A percentile compares a stretch with the other conserved stretches of the same genome.
Conservation (phyloP, 30 jellyfish, hydroid and myxozoan species). For the Pseudorhiza aurosa region DNA sequence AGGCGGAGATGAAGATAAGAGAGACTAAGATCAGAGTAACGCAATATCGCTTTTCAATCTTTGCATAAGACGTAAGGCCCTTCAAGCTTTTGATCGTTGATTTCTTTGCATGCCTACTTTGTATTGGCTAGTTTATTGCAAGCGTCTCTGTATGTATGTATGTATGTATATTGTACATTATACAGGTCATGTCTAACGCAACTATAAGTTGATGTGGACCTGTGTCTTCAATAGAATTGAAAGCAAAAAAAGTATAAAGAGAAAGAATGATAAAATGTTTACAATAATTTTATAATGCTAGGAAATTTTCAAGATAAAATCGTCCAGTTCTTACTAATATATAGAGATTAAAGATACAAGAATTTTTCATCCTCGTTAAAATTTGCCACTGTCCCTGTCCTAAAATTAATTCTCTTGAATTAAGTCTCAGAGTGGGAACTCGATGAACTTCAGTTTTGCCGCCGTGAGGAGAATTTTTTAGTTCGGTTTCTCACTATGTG, state of each 20-base stretch:
- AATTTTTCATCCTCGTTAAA: too few species aligned
- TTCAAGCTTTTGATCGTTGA: neutral
- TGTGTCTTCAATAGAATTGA: neutral
- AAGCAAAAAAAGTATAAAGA: neutral
- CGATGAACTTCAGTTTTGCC: too few species aligned
- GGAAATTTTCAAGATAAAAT: neutral
- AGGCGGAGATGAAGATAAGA: constrained; percentile 25
- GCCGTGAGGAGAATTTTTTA: too few species aligned
- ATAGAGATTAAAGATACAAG: neutral
- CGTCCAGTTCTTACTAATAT: neutral
- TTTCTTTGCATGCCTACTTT: neutral
- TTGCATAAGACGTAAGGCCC: neutral
- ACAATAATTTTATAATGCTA: neutral
- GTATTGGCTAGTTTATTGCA: neutral
- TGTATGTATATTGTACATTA: neutral
- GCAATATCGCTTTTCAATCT: neutral
- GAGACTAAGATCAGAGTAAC: constrained; percentile 7
- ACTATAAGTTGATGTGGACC: neutral
- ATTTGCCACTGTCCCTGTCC: too few species aligned
- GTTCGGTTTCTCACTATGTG: too few species aligned
- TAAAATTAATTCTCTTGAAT: too few species aligned
- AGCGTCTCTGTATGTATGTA: neutral
- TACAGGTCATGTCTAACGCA: neutral
- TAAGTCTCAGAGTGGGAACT: too few species aligned
- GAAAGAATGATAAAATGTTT: neutral